Percentiles rank a stretch among this genome's conserved stretches.
phyloP scores from a whole-genome alignment of 1,140 invertebrate species.

The Pollicipes pollicipes region DNA sequence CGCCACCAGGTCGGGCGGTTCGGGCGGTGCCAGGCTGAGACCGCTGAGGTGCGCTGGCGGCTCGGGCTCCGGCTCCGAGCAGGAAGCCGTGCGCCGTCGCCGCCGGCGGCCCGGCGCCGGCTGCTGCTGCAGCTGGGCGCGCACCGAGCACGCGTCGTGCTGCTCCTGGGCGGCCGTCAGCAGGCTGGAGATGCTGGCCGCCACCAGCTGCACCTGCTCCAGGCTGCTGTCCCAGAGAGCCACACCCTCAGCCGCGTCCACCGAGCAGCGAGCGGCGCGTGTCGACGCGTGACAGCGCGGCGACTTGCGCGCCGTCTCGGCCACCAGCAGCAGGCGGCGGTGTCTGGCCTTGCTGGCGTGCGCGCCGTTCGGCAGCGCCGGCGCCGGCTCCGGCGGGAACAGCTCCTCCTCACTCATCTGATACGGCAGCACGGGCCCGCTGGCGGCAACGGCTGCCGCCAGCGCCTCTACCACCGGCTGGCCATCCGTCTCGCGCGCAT shows the following conservation, averaged over 20 bases:
- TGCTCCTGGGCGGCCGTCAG: not conserved
- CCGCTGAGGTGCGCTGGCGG: not conserved
- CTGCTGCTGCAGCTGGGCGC: not conserved
- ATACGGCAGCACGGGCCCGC: not conserved
- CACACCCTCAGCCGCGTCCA: not conserved
- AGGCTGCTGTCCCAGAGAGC: not conserved
- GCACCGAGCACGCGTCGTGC: no score
- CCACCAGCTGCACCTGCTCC: slow-evolving; percentile 1
- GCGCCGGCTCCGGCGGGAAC: not conserved
- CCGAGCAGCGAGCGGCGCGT: not conserved
- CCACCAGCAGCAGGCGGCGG: not conserved
- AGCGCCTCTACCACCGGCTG: not conserved
- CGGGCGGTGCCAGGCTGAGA: not conserved
- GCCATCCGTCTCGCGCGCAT: not conserved
- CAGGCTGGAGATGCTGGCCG: slow-evolving; percentile 1
- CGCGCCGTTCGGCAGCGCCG: no score
- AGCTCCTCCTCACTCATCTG: not conserved
- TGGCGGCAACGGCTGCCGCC: no score
- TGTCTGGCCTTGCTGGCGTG: not conserved
- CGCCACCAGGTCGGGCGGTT: not conserved
- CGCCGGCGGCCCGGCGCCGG: no score
- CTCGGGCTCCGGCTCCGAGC: not conserved
- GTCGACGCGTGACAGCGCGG: not conserved
- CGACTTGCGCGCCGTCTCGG: not conserved
- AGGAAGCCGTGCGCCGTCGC: not conserved